Evolutionary conservation across 2,888 invertebrate species (phyloP).

Genomic region (Punctoribates punctum): DNA sequence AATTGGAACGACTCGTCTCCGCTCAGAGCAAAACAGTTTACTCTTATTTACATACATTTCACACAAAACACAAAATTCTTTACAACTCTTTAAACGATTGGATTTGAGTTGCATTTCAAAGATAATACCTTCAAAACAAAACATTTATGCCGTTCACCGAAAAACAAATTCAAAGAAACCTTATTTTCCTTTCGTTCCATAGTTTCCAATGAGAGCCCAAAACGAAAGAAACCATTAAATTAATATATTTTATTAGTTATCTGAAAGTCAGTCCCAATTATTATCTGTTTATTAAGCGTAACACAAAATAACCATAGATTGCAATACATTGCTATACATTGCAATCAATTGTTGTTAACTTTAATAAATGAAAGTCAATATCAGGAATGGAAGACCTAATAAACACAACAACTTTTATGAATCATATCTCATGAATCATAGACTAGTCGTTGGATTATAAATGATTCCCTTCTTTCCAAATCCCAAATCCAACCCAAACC

Average conservation of each 20-base stretch:
- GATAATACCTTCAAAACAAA: background rate
- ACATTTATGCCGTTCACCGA: background rate
- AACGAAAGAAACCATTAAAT: background rate
- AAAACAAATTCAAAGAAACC: background rate
- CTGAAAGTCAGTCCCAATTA: slow-evolving; percentile 15
- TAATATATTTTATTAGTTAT: slow-evolving; percentile 23
- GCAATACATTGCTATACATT: slow-evolving; percentile 1
- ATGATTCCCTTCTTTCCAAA: no score
- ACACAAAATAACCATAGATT: no score
- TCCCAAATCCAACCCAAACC: no score
- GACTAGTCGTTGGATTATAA: background rate
- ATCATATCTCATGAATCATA: slow-evolving; percentile 20
- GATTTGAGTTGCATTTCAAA: background rate
- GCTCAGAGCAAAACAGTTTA: background rate
- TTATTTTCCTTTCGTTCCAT: background rate
- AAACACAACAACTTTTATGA: slow-evolving; percentile 19
- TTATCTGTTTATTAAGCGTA: slow-evolving; percentile 19
- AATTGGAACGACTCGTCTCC: background rate
- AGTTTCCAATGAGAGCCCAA: background rate
- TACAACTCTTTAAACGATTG: background rate
- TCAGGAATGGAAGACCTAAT: slow-evolving; percentile 7
- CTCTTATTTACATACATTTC: slow-evolving; percentile 23
- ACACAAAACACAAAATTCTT: background rate
- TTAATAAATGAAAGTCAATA: slow-evolving; percentile 23
- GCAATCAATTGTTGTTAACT: background rate